phyloP scores from a whole-genome alignment of 1,140 invertebrate species.

The Sitophilus oryzae region DNA sequence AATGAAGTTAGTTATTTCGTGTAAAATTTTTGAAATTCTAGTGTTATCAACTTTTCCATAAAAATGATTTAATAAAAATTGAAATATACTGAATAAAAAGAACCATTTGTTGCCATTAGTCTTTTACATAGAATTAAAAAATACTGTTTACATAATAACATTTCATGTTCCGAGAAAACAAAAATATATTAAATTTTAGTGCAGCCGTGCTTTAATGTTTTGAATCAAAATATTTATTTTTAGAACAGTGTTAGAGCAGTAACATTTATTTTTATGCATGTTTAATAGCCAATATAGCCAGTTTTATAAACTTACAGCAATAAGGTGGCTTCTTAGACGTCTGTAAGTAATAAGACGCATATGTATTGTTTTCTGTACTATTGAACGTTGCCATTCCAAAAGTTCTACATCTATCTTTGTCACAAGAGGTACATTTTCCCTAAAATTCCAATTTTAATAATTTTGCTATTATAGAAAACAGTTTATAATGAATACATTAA shows the following conservation, averaged over 20 bases:
- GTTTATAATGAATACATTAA: conserved; percentile 19
- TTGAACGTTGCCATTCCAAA: conserved; percentile 24
- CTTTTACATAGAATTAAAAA: too few species aligned
- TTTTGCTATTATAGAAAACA: neutral
- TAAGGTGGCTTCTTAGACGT: conserved; percentile 23
- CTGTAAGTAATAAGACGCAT: conserved; percentile 27
- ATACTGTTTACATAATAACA: neutral
- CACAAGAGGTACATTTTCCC: conserved; percentile 35
- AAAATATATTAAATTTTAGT: conserved; percentile 10
- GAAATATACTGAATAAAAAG: too few species aligned
- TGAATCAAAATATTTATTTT: too few species aligned
- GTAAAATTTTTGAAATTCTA: too few species aligned
- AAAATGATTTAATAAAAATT: too few species aligned
- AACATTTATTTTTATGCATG: too few species aligned
- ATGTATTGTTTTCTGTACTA: conserved; percentile 3
- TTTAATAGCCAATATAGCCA: too few species aligned
- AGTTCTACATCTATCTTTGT: conserved; percentile 22
- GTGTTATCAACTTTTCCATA: too few species aligned
- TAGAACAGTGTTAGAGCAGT: too few species aligned
- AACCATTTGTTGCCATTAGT: too few species aligned
- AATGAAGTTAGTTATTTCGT: too few species aligned
- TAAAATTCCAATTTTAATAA: conserved; percentile 17
- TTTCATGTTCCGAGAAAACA: neutral
- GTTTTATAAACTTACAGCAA: conserved; percentile 35
- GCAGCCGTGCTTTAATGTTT: too few species aligned